Conservation (phyloP, 2,888 invertebrate genomes). For the Cataglyphis albicans region DNA sequence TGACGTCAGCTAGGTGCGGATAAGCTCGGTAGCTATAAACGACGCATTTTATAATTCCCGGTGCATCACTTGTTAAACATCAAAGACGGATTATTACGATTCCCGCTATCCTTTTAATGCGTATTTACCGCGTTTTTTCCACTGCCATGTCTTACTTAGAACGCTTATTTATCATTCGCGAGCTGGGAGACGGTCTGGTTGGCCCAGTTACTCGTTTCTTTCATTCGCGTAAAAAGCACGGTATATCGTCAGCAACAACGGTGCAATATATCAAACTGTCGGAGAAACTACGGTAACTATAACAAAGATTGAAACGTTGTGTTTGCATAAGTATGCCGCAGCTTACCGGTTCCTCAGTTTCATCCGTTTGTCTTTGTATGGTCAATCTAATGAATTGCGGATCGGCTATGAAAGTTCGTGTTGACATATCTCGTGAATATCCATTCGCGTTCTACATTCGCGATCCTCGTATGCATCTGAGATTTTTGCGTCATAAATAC, state of each 20-base stretch:
- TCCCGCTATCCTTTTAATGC: not conserved
- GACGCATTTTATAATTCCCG: slow-evolving; percentile 6
- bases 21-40: not conserved
- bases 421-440: slow-evolving; percentile 38
- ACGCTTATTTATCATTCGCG: not conserved
- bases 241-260: slow-evolving; percentile 6
- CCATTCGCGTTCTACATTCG: slow-evolving; percentile 42
- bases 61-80: slow-evolving; percentile 15
- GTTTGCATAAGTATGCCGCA: slow-evolving; percentile 33
- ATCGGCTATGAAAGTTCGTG: slow-evolving; percentile 37
- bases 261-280: slow-evolving; percentile 30
- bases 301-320: slow-evolving; percentile 50
- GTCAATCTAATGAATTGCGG: slow-evolving; percentile 33
- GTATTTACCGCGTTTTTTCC: not conserved
- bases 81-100: not conserved
- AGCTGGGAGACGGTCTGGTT: not conserved
- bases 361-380: slow-evolving; percentile 33
- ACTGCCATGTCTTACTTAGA: not conserved
- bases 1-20: slow-evolving; percentile 54
- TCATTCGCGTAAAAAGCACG: not conserved
- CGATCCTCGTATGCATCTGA: not conserved
- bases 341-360: slow-evolving; percentile 10
- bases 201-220: not conserved
- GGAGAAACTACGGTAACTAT: not conserved
- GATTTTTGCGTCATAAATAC: not conserved